Base-by-base conservation (phyloP, 2,797 vertebrate genomes). In the Gephyroberyx darwinii region DNA sequence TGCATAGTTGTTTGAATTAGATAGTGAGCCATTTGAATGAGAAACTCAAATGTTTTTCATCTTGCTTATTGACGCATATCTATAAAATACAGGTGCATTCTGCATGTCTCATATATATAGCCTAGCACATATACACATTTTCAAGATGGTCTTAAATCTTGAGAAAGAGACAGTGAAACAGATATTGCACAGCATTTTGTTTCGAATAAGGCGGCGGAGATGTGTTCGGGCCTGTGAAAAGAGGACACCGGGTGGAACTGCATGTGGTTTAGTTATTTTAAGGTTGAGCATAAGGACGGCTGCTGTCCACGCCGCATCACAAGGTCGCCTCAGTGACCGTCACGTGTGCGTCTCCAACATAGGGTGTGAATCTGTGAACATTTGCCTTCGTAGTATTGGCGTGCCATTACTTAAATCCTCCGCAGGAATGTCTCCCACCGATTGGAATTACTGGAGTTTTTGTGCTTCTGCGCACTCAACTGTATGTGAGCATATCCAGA, bases 351-450 rank as follows among this genome's bases (percentile, higher is more conserved):
- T 26, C 26, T 41, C 66, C 16, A 48, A 33, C 50, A 19, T 16
- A 8, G 17, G 26, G 51, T 4, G 16, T 47, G 39, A n/a, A 39
- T 54, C 26, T 35, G 50, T 53, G 37, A 57, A 53, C 63, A 63
- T 65, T 61, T 64, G 45, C 22, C 14, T 68, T 72, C 47, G 65
- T 45, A 39, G 55, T 67, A 31, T 45, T 55, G 45, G 65, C 61
- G 47, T 16, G 73, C 41, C 60, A 59, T 68, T 74, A 55, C 58
- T 68, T 57, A 43, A 72, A 67, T 56, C 39, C 58, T 78, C 41
- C 26, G 69, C 14, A 37, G 31, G n/a, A 41, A 78, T 59, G 53
- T 30, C n/a, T 55, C 26, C 50, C 26, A 20, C 50, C 31, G 56
- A 19, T 59, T 3, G 8, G 2, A 65, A 52, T 20, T 14, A 30